Base-by-base conservation (phyloP, 2,113 vertebrate species). In the Gnathonemus echidnorhynchus region DNA sequence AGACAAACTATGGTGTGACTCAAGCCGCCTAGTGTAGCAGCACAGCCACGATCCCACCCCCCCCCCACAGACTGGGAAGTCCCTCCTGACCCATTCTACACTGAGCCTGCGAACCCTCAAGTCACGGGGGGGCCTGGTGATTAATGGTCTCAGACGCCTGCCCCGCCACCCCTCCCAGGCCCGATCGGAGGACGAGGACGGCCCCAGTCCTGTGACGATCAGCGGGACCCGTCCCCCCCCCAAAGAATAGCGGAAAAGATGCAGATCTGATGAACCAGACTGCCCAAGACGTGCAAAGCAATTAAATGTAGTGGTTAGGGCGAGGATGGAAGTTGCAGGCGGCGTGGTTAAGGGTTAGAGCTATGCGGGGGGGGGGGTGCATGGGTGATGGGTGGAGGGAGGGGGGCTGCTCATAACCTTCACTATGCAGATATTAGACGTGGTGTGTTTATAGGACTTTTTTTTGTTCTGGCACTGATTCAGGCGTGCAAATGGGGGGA, bases 1-100 rank as follows among this genome's bases (percentile, higher is more conserved):
- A 46, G 56, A 88, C 52, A 62, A 45, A 62, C 49, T 27, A n/a
- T 39, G 87, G 91, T 91, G 92, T 84, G 92, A 93, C 90, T 89
- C 93, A 91, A 80, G 92, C 92, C 92, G 92, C 77, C 87, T 95
- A 92, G 95, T 93, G 93, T 96, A 95, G 95, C 95, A 91, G 90
- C 92, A 92, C 93, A 95, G 92, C 92, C 92, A 93, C 92, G 92
- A 94, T 95, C 94, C 93, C 92, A 93, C 95, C 94, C 62, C 7
- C 17, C 19, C 53, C 56, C 19, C 93, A 95, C 92, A 91, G 92
- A 93, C 39, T 45, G 87, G 87, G 93, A 21, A 39, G 19, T 88
- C 52, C 46, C 45, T 88, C 53, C 52, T 62, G 52, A 58, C 87
- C 24, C 31, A 7, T 11, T 66, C n/a, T 39, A 87, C 31, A 46